Conservation (phyloP, 2,797 vertebrate genomes). For the Gobio occitaniae region DNA sequence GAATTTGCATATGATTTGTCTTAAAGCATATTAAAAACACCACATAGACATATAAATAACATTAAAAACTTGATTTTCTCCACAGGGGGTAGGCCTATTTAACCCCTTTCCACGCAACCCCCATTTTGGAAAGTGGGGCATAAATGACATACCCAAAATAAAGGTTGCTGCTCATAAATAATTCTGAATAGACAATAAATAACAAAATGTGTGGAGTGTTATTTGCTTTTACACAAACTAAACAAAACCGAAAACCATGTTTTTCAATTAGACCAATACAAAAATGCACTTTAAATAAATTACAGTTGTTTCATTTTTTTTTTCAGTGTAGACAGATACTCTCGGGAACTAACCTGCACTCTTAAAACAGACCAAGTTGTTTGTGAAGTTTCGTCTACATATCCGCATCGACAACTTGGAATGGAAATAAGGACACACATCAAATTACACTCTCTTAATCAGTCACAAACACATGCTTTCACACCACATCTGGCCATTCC, state of each 20-base stretch:
- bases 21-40: too few species aligned
- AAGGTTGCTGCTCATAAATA: too few species aligned
- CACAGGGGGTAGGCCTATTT: too few species aligned
- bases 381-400: not conserved
- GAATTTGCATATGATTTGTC: too few species aligned
- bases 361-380: slow-evolving; percentile 2
- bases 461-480: slow-evolving; percentile 59
- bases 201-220: not conserved
- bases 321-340: not conserved
- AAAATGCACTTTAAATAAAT: slow-evolving; percentile 2
- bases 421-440: slow-evolving; percentile 34
- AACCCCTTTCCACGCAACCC: too few species aligned
- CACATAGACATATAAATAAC: too few species aligned
- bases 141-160: too few species aligned
- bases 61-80: too few species aligned
- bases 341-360: not conserved
- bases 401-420: slow-evolving; percentile 5
- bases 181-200: too few species aligned
- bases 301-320: not conserved
- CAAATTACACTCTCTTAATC: slow-evolving; percentile 30
- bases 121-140: too few species aligned
- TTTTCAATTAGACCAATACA: not conserved
- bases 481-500: slow-evolving; percentile 77
- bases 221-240: not conserved
- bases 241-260: not conserved